Evolutionary conservation across 1,140 invertebrate species (phyloP), one percentile per base, ranked within the genome.

Genomic region (Pentalonia nigronervosa): DNA sequence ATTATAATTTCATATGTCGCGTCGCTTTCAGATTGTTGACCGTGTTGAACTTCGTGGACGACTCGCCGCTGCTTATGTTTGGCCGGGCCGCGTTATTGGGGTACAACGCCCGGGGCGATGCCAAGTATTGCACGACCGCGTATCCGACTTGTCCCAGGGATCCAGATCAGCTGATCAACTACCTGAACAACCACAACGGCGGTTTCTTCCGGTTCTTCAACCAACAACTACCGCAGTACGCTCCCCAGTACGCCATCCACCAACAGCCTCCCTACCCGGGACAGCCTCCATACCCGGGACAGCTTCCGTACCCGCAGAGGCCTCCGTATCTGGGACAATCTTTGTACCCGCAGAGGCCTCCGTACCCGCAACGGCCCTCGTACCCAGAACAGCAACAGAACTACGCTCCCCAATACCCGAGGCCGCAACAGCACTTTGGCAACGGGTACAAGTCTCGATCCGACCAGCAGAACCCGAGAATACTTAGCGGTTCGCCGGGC

Each of bases 151-250:
- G 98, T 94, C 98, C 98, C 0, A 96, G 96, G 94, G 97, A 97
- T 94, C 95, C 97, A 0, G 96, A 97, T 93, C 96, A 96, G 94
- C 95, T 98, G 21, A 96, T 98, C 53, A 95, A 97, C 94, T 98
- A 98, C 95, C 95, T 98, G 87, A 98, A 98, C 95, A 98, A 98
- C 95, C 96, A 98, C 94, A 97, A 98, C 93, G 97, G 98, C 81
- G 98, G 97, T 21, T 97, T 98, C 95, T 98, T 98, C 95, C 96
- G 97, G 93, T 97, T 97, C 94, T 98, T 98, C 94, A 96, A 96
- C 93, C 94, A 94, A 84, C 94, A 94, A 83, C 45, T 94, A 25
- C 92, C 90, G 30, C 94, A 94, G 36, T 94, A 94, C 53, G 94
- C 93, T 23, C 94, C 94, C 9, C 94, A 94, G 88, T 94, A 94